Evolutionary conservation across 2,797 vertebrate genomes (phyloP), one percentile per base, ranked within the genome.

Genomic region (Semaprochilodus insignis): DNA sequence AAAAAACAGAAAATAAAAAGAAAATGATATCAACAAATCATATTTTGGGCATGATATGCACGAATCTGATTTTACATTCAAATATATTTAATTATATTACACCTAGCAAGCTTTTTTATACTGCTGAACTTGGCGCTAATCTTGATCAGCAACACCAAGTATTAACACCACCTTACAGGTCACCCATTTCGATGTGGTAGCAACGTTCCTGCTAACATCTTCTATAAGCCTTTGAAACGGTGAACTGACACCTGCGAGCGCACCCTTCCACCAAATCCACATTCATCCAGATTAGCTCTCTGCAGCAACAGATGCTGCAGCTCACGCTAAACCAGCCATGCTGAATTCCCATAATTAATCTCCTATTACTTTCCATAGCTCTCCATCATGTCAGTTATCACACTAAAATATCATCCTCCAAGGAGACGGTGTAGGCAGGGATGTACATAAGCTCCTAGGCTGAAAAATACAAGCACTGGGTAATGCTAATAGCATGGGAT

Each of bases 341-440:
- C 79, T 86, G 88, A 91, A 90, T 91, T 90, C 87, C 90, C 75
- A 86, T 93, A 93, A 94, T 94, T 92, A 93, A 94, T 94, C 92
- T 90, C 90, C 91, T 88, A 92, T 93, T 93, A 93, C 92, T 92
- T 90, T 87, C 87, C 84, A 83, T 5, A 27, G 73, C 82, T 78
- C 85, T 83, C 78, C 76, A 86, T 86, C 86, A 81, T 8, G n/a
- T 65, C 67, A 75, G 81, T 88, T 90, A 90, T 89, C 85, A 74
- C 11, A 82, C 84, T 77, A 66, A 81, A 85, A 87, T 85, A 74
- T 71, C 78, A 82, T 78, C 27, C 59, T 66, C 8, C 40, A 63
- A 54, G 25, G 48, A 83, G 31, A 27, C 19, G 48, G 31, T 73
- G 75, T 48, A 71, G 75, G 62, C 70, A 66, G 83, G 52, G 71